Evolutionary conservation across 2,888 invertebrate species (phyloP), one percentile per base, ranked within the genome.

Genomic region (Teinopalpus imperialis): DNA sequence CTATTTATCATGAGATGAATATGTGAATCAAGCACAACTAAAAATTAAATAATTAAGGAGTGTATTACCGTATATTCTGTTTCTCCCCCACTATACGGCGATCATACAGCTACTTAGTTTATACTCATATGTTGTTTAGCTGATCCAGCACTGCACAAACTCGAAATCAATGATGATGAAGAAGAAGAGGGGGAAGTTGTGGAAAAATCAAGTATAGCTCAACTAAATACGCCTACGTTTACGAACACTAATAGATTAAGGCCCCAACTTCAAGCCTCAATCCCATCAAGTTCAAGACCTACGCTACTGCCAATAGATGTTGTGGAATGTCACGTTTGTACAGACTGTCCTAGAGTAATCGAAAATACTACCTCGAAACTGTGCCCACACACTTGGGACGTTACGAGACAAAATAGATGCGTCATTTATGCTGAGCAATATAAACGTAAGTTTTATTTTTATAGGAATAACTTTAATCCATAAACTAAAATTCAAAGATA

Each of bases 351-450:
- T 0, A 39, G 48, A 0, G 55, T 68, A 1, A 23, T 48, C 0
- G 24, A 44, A 0, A 71, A 72, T 24, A 69, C 74, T 0, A 60
- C 71, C 0, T 35, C 51, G 0, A 79, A 73, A 51, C 29, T 50
- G 2, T 85, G 85, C 34, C 74, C 78, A 0, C 58, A 56, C 9
- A 59, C 63, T 1, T 44, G 51, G 1, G 69, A 75, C 23, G 36
- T 54, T 1, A 37, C 49, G 0, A 77, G 67, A 48, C 57, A 57
- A 41, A 62, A 61, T 13, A 74, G 61, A 51, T 85, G 85, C 52
- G 66, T 85, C 3, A 57, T 61, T 1, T 85, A 77, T 47, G 57
- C 66, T 0, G 81, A 83, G 39, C 66, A 72, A 42, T 81, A 76
- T 44, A 59, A 46, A 50, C 59, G 80, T 81, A 54, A 76, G 75